Conservation (phyloP, 2,888 invertebrate genomes). For the Troilus luridus region DNA sequence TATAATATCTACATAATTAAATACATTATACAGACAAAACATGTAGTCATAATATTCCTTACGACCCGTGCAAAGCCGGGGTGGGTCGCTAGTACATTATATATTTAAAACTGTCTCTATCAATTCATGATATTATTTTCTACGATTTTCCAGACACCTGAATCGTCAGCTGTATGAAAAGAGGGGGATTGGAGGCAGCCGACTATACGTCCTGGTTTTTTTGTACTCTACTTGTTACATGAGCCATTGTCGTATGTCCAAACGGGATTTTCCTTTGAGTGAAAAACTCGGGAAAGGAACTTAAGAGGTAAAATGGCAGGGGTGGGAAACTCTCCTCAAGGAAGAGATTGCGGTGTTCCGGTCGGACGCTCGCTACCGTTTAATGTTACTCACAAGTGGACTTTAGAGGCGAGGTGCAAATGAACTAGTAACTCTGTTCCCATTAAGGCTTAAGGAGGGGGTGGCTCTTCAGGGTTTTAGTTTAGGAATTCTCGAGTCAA, state of each 20-base stretch:
- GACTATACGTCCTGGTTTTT: not conserved
- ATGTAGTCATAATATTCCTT: no score
- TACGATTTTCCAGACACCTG: not conserved
- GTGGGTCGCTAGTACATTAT: no score
- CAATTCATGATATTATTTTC: no score
- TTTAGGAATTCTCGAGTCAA: not conserved
- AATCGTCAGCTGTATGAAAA: not conserved
- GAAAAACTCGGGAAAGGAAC: not conserved
- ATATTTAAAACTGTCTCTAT: no score
- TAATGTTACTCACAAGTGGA: not conserved
- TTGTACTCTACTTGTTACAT: not conserved
- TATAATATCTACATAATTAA: no score
- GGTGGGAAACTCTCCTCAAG: not conserved
- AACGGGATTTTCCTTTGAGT: slow-evolving; percentile 30
- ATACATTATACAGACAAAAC: no score
- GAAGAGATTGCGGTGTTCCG: slow-evolving; percentile 35
- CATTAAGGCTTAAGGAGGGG: not conserved
- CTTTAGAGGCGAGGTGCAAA: slow-evolving; percentile 11
- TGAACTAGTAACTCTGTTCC: not conserved
- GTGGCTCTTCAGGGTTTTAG: not conserved
- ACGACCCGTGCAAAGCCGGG: no score
- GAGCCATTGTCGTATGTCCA: not conserved
- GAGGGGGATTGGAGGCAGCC: not conserved
- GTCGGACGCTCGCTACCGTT: slow-evolving; percentile 1
- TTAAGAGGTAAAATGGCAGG: slow-evolving; percentile 17